Evolutionary conservation across 2,888 invertebrate species (phyloP).

Genomic region (Drosophila picticornis): DNA sequence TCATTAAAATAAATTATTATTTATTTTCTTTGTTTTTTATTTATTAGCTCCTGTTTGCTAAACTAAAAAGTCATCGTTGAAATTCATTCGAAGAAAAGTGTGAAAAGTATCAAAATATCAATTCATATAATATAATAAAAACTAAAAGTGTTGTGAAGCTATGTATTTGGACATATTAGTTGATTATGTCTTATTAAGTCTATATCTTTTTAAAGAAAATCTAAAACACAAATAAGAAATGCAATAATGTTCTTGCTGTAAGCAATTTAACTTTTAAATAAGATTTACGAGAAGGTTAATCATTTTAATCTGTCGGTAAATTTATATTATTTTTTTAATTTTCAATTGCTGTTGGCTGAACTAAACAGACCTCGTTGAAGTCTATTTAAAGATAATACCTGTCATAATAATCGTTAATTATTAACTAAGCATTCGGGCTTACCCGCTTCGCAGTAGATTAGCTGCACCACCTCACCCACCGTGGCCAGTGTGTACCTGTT

Average conservation of each 20-base stretch:
- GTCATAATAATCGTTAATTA: not conserved
- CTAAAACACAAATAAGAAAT: too few species aligned
- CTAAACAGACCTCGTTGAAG: not conserved
- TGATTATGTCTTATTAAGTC: not conserved
- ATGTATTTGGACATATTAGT: not conserved
- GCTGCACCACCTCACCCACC: constrained; percentile 89
- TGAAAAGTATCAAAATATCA: not conserved
- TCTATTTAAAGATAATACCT: not conserved
- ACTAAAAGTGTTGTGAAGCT: not conserved
- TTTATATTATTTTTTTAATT: not conserved
- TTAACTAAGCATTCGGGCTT: constrained; percentile 39
- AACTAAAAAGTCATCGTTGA: not conserved
- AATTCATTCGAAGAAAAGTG: not conserved
- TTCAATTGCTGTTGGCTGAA: too few species aligned
- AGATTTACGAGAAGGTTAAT: not conserved
- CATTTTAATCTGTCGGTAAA: not conserved
- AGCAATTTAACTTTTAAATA: not conserved
- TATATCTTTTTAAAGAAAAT: not conserved
- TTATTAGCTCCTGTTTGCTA: too few species aligned
- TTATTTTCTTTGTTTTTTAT: not conserved
- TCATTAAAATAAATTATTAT: not conserved
- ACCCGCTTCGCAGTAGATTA: constrained; percentile 89
- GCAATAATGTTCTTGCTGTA: not conserved
- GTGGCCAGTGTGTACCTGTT: constrained; percentile 88
- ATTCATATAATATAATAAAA: not conserved